Evolutionary conservation across 2,113 vertebrate genomes (phyloP), one percentile per base, ranked within the genome.

Genomic region (Xyrauchen texanus): DNA sequence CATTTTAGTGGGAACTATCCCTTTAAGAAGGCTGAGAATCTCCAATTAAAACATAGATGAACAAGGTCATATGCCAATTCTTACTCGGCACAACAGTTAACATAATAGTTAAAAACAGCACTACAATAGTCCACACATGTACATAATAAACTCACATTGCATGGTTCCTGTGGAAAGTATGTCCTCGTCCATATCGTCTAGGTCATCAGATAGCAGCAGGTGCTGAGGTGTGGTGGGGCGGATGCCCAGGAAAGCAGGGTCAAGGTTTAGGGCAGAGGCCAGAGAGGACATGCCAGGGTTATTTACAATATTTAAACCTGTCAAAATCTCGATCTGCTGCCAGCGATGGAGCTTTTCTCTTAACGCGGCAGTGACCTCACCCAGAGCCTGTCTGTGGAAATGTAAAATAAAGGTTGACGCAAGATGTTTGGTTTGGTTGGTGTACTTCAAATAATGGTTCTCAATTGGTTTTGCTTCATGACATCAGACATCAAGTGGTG

Each of bases 171-270:
- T 93, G 0, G 97, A 97, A 82, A 97, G 89, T 16, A 99, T 94
- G 88, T 98, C 96, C 81, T 98, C 97, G 1, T 98, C 97, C 94
- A 99, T 87, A 82, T 99, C 97, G 0, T 99, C 97, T 21, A 99
- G 85, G n/a, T 98, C 96, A 0, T 98, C 96, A 0, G 96, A 97
- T 68, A 99, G 92, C 83, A 99, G 91, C 82, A 98, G 94, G 90
- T 96, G 95, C 0, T 95, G 89, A 0, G 95, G 93, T 83, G 92
- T 92, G 11, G 93, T 88, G 5, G 90, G 82, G 16, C 95, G 85
- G 0, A 93, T 93, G 65, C 96, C 96, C 82, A 97, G 89, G 93
- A 95, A 96, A 85, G 90, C 84, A 6, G 96, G 96, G 87, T 99
- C 96, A 34, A 99, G 93, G 88, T 97, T 96, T 21, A 98, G 95